These are phyloP conservation scores for Herpetotheres cachinnans DNA, from an alignment of 2,113 vertebrate genomes.

Conservation along the genomic window DNA sequence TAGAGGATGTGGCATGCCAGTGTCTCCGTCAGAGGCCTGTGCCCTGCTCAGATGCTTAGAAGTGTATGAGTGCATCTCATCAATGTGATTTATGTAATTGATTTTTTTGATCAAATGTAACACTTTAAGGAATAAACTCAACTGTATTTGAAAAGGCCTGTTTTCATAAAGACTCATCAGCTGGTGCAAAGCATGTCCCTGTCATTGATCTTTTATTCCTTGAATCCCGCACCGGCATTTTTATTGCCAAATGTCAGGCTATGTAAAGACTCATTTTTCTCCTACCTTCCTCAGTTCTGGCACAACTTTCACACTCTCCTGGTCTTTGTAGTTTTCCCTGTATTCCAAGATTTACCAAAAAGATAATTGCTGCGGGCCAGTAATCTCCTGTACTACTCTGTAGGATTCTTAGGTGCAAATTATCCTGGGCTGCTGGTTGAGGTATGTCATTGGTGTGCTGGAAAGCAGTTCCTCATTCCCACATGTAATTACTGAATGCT, in stretches of 20 bases:
- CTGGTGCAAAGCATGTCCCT: not conserved
- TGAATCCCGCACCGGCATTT: not conserved
- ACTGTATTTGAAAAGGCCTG: not conserved
- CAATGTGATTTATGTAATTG: not conserved
- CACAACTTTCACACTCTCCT: not conserved
- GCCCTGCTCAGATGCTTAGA: not conserved
- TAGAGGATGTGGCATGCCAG: not conserved
- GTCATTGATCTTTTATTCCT: not conserved
- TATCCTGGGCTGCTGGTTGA: not conserved
- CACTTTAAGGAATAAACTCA: not conserved
- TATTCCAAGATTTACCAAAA: not conserved
- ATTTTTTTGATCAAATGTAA: not conserved
- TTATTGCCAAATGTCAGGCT: too few species aligned
- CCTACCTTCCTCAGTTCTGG: not conserved
- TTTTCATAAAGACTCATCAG: not conserved
- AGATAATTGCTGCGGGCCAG: too few species aligned
- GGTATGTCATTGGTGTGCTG: too few species aligned
- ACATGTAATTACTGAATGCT: not conserved
- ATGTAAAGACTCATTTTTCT: not conserved
- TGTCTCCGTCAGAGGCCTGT: too few species aligned
- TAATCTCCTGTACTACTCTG: not conserved
- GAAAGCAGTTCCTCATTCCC: not conserved
- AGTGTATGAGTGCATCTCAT: not conserved
- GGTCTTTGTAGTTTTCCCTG: too few species aligned
- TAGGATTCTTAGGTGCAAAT: not conserved